Base-by-base conservation (phyloP, 2,888 invertebrate genomes). In the Lasioglossum calceatum region DNA sequence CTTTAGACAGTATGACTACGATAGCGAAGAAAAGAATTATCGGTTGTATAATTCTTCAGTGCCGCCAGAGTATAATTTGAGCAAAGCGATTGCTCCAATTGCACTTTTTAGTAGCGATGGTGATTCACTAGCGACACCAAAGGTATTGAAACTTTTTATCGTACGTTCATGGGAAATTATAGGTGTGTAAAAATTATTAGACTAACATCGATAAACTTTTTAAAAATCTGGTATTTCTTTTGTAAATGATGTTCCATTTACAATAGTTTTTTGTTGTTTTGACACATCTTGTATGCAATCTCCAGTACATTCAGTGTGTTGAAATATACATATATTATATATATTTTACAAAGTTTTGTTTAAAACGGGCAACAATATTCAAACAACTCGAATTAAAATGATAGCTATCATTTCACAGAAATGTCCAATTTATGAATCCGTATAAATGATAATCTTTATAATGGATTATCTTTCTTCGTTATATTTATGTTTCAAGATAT, bases 1-100 rank as follows among this genome's bases (percentile, higher is more conserved):
- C 42, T 95, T 95, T 67, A 88, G 93, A 73, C 90, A 92, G 74
- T 95, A 92, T 67, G 94, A 95, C 81, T 95, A 94, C 70, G 93
- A 90, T 0, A 91, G 93, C 23, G 47, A 47, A 7, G 90, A 91
- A 1, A 94, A 92, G 72, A 95, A 95, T 90, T 79, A 91, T 19
- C 84, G 82, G 79, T 36, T 91, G 0, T 95, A 95, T 77, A 92
- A 93, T 81, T 93, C 94, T 4, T 70, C 89, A 14, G 81, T 78
- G 75, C 94, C 95, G 5, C 95, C 94, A 8, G 93, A 93, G 77
- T 95, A 95, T 72, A 79, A 90, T 8, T 87, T 95, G 19, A 90
- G 93, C 79, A 92, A 90, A 81, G 90, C 95, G n/a, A 92, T 88
- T 12, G 88, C 93, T 36, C 94, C 94, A 4, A 79, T 95, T 36